phyloP scores from a whole-genome alignment of 2,888 invertebrate species.

The Apodemia duryi region DNA sequence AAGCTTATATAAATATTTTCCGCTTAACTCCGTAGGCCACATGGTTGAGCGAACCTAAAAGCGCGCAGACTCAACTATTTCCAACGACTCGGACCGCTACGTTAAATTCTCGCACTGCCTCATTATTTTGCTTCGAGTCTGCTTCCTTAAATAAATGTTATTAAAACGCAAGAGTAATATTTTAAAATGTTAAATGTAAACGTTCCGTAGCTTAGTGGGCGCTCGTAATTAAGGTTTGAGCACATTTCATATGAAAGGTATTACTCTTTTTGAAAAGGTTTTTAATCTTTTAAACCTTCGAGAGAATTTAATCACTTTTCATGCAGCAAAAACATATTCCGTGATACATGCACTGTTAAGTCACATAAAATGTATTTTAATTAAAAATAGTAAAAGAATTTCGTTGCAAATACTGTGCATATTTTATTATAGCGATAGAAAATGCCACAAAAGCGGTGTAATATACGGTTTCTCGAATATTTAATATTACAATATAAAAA shows the following conservation, averaged over 20 bases:
- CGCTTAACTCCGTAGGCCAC: constrained; percentile 34
- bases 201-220: constrained; percentile 1
- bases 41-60: constrained; percentile 41
- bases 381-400: constrained; percentile 18
- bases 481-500: no score
- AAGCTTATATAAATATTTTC: constrained; percentile 50
- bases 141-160: constrained; percentile 60
- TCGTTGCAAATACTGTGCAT: no score
- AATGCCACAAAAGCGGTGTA: no score
- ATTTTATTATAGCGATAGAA: no score
- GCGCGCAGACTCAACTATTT: constrained; percentile 25
- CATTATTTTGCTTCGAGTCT: constrained; percentile 63
- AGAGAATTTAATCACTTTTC: constrained; percentile 17
- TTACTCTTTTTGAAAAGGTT: constrained; percentile 18
- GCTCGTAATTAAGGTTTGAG: constrained; percentile 19
- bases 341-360: constrained; percentile 17
- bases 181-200: constrained; percentile 51
- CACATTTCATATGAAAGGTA: constrained; percentile 15
- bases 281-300: constrained; percentile 21
- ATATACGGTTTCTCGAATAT: no score
- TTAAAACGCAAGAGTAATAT: constrained; percentile 66
- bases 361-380: constrained; percentile 17
- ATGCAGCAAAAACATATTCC: constrained; percentile 20
- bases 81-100: constrained; percentile 26
- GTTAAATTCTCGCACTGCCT: constrained; percentile 49